Evolutionary conservation across 2,888 invertebrate species (phyloP).

Genomic region (Cryptus armator): DNA sequence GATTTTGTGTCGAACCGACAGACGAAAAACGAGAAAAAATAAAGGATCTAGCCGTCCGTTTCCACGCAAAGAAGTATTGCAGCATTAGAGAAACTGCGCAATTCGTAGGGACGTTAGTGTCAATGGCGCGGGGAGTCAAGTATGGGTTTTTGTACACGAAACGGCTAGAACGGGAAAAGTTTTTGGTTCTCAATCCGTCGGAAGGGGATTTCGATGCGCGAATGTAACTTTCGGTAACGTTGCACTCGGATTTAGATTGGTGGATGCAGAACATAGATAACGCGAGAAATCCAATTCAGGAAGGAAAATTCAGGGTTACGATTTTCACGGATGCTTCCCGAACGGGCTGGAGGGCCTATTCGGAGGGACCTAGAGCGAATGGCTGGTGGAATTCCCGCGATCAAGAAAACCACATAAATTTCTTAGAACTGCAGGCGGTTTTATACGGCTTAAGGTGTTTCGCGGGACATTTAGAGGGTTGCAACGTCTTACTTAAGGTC

Average conservation of each 20-base stretch:
- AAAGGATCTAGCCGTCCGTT: not conserved
- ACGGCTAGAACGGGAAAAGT: constrained; percentile 64
- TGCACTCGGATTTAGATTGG: constrained; percentile 51
- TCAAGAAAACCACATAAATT: constrained; percentile 41
- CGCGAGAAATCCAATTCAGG: not conserved
- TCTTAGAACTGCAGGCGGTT: constrained; percentile 38
- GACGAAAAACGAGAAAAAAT: constrained; percentile 25
- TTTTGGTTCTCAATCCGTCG: constrained; percentile 26
- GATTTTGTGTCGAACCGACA: constrained; percentile 29
- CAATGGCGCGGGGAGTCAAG: constrained; percentile 72
- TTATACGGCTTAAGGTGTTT: constrained; percentile 44
- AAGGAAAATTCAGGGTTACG: not conserved
- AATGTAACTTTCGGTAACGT: constrained; percentile 26
- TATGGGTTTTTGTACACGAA: constrained; percentile 73
- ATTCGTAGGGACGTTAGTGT: constrained; percentile 59
- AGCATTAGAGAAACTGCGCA: constrained; percentile 54
- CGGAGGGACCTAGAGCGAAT: constrained; percentile 12
- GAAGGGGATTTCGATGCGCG: constrained; percentile 40
- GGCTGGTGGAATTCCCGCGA: constrained; percentile 39
- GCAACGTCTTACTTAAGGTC: constrained; percentile 24
- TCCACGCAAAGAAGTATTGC: constrained; percentile 14
- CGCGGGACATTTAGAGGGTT: not conserved
- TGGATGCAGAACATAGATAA: not conserved
- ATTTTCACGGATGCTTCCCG: constrained; percentile 48
- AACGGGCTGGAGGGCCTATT: constrained; percentile 40